Evolutionary conservation across 2,797 vertebrate genomes (phyloP).

Genomic region (Squalus acanthias): DNA sequence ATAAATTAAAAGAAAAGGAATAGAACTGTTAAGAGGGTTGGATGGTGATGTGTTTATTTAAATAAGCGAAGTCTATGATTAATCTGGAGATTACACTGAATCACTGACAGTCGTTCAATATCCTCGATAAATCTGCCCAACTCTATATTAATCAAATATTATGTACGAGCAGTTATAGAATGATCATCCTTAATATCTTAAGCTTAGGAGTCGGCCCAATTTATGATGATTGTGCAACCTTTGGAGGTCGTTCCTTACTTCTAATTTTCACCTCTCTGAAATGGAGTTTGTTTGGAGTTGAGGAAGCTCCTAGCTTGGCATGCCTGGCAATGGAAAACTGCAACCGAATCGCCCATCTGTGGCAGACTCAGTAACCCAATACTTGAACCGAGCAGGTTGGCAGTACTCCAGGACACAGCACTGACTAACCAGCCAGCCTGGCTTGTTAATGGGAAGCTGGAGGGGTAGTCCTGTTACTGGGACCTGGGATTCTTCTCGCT

Average conservation of each 20-base stretch:
- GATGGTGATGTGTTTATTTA: conserved; percentile 11
- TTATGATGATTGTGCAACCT: conserved; percentile 20
- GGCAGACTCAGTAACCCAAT: neutral
- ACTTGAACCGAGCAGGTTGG: neutral
- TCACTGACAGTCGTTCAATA: conserved; percentile 24
- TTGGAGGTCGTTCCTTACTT: neutral
- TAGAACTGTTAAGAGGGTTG: neutral
- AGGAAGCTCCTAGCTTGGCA: neutral
- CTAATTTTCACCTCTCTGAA: neutral
- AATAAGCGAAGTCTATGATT: conserved; percentile 10
- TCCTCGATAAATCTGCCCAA: conserved; percentile 28
- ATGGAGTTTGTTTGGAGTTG: neutral
- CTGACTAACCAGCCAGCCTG: neutral
- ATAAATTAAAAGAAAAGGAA: conserved; percentile 22
- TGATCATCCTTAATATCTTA: conserved; percentile 21
- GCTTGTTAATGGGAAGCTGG: neutral
- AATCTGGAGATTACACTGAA: conserved; percentile 25
- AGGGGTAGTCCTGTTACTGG: neutral
- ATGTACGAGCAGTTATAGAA: conserved; percentile 6
- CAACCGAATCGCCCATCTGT: neutral
- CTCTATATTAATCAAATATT: conserved; percentile 30
- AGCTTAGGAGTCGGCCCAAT: neutral
- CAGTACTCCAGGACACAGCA: neutral
- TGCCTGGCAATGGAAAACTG: neutral
- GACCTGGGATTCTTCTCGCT: neutral